Percentiles rank a stretch among this genome's conserved stretches.
These are phyloP conservation scores for Aphidius colemani DNA, from an alignment of 2,888 invertebrate species.

Conservation along the genomic window DNA sequence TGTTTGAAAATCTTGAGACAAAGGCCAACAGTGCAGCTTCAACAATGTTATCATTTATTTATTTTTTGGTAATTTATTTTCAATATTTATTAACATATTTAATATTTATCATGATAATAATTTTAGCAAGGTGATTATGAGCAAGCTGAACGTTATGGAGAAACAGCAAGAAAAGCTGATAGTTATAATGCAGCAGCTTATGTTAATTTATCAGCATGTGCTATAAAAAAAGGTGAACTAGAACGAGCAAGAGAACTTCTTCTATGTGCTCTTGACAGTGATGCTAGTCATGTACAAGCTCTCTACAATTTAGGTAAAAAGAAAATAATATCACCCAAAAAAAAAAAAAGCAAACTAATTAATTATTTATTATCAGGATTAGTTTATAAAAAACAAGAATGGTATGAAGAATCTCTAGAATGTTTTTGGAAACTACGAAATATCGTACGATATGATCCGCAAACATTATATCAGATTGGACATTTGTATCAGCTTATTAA, in stretches of 20 bases:
- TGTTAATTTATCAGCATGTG: slow-evolving; percentile 84
- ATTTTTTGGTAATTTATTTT: slow-evolving; percentile 69
- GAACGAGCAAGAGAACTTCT: slow-evolving; percentile 75
- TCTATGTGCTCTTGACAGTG: slow-evolving; percentile 76
- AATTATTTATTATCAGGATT: slow-evolving; percentile 62
- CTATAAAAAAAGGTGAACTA: slow-evolving; percentile 71
- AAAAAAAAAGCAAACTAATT: not conserved
- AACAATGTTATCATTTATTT: slow-evolving; percentile 84
- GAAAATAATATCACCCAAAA: no score
- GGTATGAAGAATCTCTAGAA: slow-evolving; percentile 76
- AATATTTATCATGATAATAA: slow-evolving; percentile 18
- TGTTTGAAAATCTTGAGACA: slow-evolving; percentile 83
- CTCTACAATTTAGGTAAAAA: slow-evolving; percentile 76
- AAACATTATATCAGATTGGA: slow-evolving; percentile 79
- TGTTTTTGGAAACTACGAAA: slow-evolving; percentile 79
- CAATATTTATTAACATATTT: not conserved
- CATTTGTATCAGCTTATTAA: slow-evolving; percentile 74
- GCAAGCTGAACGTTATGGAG: slow-evolving; percentile 78
- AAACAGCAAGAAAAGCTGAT: slow-evolving; percentile 74
- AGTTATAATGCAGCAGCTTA: slow-evolving; percentile 80
- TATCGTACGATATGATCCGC: slow-evolving; percentile 73
- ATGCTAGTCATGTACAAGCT: slow-evolving; percentile 83
- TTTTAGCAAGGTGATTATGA: slow-evolving; percentile 77
- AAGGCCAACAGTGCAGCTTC: slow-evolving; percentile 84
- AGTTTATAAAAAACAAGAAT: slow-evolving; percentile 71